phyloP scores from a whole-genome alignment of 2,888 invertebrate genomes.

The Clostera curtula region DNA sequence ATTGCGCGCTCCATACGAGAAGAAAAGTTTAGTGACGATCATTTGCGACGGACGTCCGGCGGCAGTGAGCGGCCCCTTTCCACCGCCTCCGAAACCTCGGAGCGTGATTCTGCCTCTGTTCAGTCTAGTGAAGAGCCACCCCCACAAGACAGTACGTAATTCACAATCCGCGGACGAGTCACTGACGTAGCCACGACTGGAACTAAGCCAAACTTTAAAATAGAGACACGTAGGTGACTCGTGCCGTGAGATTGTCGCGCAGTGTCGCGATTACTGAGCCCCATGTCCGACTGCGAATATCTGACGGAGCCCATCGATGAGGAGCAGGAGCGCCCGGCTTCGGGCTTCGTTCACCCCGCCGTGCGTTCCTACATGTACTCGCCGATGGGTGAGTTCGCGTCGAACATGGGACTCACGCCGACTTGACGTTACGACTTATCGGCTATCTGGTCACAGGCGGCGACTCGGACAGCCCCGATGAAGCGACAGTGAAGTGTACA shows the following conservation, averaged over 20 bases:
- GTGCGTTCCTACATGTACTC: slow-evolving; percentile 74
- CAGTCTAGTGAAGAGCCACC: slow-evolving; percentile 71
- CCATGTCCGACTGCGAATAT: slow-evolving; percentile 72
- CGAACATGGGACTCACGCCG: slow-evolving; percentile 40
- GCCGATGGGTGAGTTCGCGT: slow-evolving; percentile 65
- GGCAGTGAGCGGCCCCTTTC: slow-evolving; percentile 64
- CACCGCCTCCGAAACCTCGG: slow-evolving; percentile 66
- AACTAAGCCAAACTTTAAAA: slow-evolving; percentile 68
- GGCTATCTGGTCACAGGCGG: slow-evolving; percentile 67
- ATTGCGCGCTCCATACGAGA: slow-evolving; percentile 35
- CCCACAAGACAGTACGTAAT: slow-evolving; percentile 68
- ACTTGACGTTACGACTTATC: slow-evolving; percentile 31
- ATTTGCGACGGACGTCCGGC: slow-evolving; percentile 47
- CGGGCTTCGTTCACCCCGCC: slow-evolving; percentile 62
- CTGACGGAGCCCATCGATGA: slow-evolving; percentile 65
- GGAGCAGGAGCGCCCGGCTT: slow-evolving; percentile 59
- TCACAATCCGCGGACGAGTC: slow-evolving; percentile 53
- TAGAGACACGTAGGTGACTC: slow-evolving; percentile 67
- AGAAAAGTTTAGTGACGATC: slow-evolving; percentile 37
- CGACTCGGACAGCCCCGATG: slow-evolving; percentile 77
- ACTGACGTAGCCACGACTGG: slow-evolving; percentile 67
- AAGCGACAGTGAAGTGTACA: slow-evolving; percentile 76
- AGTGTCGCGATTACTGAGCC: slow-evolving; percentile 66
- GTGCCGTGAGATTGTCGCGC: slow-evolving; percentile 63
- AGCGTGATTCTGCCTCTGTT: slow-evolving; percentile 65